Conservation (phyloP, 2,113 vertebrate species). For the Apteryx owenii region DNA sequence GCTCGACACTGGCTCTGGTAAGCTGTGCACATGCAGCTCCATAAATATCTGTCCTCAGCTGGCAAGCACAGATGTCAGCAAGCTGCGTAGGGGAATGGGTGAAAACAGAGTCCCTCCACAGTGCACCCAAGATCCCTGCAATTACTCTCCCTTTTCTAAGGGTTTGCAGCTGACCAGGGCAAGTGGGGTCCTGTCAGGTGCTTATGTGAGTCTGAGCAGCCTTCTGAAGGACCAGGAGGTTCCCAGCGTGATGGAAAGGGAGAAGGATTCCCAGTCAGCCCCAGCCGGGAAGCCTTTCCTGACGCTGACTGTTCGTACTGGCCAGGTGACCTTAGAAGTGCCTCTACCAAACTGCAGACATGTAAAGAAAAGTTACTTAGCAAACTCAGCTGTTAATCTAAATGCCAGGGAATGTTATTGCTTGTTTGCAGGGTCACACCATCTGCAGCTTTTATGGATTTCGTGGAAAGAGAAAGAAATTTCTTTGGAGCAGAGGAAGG, state of each 20-base stretch:
- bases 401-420: not conserved
- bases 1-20: not conserved
- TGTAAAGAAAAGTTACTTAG: not conserved
- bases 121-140: not conserved
- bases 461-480: not conserved
- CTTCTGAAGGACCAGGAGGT: not conserved
- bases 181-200: accelerated
- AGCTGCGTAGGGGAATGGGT: accelerated
- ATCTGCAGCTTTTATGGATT: constrained; percentile 27
- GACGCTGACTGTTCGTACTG: accelerated
- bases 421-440: constrained; percentile 7
- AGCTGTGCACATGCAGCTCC: not conserved
- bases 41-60: accelerated
- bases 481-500: not conserved
- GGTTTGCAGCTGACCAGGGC: not conserved
- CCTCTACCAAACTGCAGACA: not conserved
- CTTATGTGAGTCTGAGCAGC: not conserved
- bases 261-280: not conserved
- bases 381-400: not conserved
- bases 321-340: not conserved
- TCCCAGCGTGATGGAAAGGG: not conserved
- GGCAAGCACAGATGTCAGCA: accelerated
- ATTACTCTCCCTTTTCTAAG: not conserved
- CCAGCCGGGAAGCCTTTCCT: not conserved
- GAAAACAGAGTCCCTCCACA: not conserved